Evolutionary conservation across 1,140 invertebrate genomes (phyloP).

Genomic region (Saccostrea echinata): DNA sequence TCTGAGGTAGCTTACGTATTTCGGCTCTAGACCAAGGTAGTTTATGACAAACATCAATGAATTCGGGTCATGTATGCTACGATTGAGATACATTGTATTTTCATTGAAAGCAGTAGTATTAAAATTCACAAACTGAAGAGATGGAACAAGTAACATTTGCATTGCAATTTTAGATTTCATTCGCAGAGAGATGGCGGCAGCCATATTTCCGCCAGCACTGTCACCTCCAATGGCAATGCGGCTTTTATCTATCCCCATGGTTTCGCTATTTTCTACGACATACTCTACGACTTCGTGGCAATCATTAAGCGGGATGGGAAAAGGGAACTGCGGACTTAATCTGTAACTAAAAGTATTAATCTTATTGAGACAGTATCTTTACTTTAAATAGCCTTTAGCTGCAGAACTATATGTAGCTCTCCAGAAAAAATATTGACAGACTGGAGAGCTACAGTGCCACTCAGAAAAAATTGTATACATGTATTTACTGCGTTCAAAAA

Average conservation of each 20-base stretch:
- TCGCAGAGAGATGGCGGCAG: conserved; percentile 59
- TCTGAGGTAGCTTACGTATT: conserved; percentile 55
- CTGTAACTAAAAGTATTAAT: conserved; percentile 62
- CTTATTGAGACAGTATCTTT: too few species aligned
- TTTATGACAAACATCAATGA: conserved; percentile 60
- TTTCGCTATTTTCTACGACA: conserved; percentile 55
- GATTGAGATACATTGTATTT: conserved; percentile 60
- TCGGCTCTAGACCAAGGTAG: conserved; percentile 58
- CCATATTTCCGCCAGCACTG: conserved; percentile 66
- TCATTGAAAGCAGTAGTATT: conserved; percentile 68
- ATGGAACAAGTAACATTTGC: conserved; percentile 72
- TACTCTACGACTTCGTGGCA: conserved; percentile 63
- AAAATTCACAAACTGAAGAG: conserved; percentile 70
- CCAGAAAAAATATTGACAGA: too few species aligned
- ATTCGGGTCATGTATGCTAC: conserved; percentile 58
- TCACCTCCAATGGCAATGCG: conserved; percentile 64
- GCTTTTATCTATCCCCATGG: conserved; percentile 58
- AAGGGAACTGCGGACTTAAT: conserved; percentile 64
- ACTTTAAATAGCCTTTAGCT: too few species aligned
- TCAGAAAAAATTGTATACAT: too few species aligned
- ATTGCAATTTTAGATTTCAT: conserved; percentile 58
- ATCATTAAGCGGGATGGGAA: conserved; percentile 62
- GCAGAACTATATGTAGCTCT: too few species aligned
- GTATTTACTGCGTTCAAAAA: too few species aligned
- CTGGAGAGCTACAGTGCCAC: too few species aligned